These are phyloP conservation scores for Agrochola litura DNA, from an alignment of 2,888 invertebrate genomes.

Conservation along the genomic window DNA sequence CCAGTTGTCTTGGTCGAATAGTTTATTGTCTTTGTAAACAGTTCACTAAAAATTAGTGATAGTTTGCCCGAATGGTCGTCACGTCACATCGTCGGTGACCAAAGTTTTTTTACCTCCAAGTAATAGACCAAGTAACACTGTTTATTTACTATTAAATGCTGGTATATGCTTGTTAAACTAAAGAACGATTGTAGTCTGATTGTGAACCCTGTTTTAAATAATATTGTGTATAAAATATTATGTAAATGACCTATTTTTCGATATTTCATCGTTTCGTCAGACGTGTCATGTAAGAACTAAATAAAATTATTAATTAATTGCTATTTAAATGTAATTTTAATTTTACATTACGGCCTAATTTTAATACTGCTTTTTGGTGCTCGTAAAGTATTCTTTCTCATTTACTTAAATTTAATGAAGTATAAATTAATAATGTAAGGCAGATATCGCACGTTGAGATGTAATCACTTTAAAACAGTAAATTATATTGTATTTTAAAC, in stretches of 20 bases:
- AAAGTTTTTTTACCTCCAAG: neutral
- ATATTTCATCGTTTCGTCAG: neutral
- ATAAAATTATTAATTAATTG: constrained; percentile 22
- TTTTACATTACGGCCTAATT: constrained; percentile 34
- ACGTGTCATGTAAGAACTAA: constrained; percentile 1
- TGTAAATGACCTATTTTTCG: constrained; percentile 1
- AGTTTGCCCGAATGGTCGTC: neutral
- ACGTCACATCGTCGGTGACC: neutral
- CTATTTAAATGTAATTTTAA: constrained; percentile 12
- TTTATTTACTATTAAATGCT: neutral
- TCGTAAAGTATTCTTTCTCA: constrained; percentile 18
- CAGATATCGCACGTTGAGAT: neutral
- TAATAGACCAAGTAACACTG: neutral
- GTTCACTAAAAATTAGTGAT: neutral
- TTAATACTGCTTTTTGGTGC: constrained; percentile 25
- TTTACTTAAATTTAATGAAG: constrained; percentile 18
- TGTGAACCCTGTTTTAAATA: neutral
- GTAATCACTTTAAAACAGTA: neutral
- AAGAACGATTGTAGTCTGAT: neutral
- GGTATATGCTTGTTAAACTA: neutral
- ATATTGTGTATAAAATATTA: neutral
- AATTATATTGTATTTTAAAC: neutral
- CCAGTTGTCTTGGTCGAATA: neutral
- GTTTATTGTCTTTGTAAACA: neutral
- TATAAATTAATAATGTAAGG: neutral